Conservation (phyloP, 2,113 vertebrate genomes). For the Dasyornis broadbenti region DNA sequence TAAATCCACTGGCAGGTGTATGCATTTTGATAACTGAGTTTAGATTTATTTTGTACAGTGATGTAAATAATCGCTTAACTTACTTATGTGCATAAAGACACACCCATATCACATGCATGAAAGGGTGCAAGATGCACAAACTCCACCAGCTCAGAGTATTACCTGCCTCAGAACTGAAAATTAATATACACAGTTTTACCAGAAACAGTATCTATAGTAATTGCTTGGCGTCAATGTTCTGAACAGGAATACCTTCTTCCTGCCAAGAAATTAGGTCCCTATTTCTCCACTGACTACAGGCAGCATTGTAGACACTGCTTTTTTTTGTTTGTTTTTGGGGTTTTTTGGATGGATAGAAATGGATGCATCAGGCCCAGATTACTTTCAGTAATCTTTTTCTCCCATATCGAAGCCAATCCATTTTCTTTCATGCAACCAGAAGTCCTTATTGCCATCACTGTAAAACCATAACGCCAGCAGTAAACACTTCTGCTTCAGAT, state of each 20-base stretch:
- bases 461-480: not conserved
- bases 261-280: not conserved
- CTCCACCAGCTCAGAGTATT: not conserved
- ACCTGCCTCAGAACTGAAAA: not conserved
- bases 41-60: not conserved
- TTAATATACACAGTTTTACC: not conserved
- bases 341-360: not conserved
- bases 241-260: not conserved
- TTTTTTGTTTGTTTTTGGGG: not conserved
- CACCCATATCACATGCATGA: not conserved
- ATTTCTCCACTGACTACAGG: not conserved
- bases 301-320: not conserved
- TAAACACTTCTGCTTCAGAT: not conserved
- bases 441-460: not conserved
- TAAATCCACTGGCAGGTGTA: not conserved
- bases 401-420: not conserved
- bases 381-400: not conserved
- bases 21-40: not conserved
- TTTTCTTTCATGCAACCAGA: not conserved
- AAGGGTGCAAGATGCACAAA: not conserved
- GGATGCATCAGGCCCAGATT: not conserved
- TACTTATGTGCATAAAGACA: not conserved
- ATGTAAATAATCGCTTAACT: slow-evolving; percentile 39
- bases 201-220: not conserved
- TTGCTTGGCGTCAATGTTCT: not conserved